These are phyloP conservation scores for Conops quadrifasciatus DNA, from an alignment of 2,888 invertebrate genomes.

Conservation along the genomic window DNA sequence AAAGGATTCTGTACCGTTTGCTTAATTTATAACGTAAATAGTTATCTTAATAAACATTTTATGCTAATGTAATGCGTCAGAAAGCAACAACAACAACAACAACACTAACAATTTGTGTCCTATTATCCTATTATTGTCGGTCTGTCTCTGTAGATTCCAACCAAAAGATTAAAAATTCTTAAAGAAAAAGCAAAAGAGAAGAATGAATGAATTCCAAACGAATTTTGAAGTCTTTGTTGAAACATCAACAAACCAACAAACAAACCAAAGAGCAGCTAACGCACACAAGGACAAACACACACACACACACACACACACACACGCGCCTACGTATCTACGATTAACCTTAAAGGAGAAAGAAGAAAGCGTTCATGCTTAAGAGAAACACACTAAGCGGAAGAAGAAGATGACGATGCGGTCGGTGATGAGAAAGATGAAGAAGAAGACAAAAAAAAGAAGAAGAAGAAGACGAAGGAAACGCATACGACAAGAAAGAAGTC, in stretches of 20 bases:
- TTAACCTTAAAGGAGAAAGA: no score
- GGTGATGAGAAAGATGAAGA: no score
- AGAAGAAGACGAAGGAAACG: background rate
- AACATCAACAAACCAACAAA: background rate
- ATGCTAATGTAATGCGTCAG: conserved; percentile 51
- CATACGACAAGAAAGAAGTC: background rate
- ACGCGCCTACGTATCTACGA: no score
- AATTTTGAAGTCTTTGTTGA: conserved; percentile 1
- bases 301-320: no score
- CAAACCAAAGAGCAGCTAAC: no score
- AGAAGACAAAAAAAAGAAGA: no score
- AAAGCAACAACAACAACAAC: conserved; percentile 19
- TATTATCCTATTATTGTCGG: conserved; percentile 28
- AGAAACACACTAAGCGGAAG: background rate
- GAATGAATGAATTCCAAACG: background rate
- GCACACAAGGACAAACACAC: no score
- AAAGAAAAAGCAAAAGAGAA: conserved; percentile 2
- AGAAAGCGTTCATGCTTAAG: background rate
- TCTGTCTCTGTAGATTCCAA: conserved; percentile 20
- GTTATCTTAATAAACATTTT: conserved; percentile 60
- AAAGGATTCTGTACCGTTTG: conserved; percentile 41
- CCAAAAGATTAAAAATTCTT: conserved; percentile 30
- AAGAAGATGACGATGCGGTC: no score
- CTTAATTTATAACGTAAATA: conserved; percentile 50
- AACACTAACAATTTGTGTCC: background rate